phyloP scores from a whole-genome alignment of 2,797 vertebrate genomes.

The Acanthurus leucopareius region DNA sequence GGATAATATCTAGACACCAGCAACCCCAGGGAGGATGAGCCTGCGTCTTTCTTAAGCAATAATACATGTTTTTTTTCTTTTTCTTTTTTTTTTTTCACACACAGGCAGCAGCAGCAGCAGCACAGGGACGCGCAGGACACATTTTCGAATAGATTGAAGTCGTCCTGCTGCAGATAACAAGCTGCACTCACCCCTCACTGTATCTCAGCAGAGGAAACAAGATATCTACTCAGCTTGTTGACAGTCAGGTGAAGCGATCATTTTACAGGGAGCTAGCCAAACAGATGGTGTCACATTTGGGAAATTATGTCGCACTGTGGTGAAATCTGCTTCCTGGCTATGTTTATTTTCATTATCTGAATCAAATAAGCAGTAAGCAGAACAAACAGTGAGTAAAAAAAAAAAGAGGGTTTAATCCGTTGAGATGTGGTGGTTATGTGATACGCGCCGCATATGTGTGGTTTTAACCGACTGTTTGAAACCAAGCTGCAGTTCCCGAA shows the following conservation, averaged over 20 bases:
- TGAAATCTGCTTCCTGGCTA: constrained; percentile 39
- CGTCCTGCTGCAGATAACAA: constrained; percentile 63
- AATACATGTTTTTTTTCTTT: constrained; percentile 63
- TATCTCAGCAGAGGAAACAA: constrained; percentile 44
- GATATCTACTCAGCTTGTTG: constrained; percentile 49
- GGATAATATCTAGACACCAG: constrained; percentile 55
- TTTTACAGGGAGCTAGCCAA: constrained; percentile 48
- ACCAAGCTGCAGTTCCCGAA: neutral
- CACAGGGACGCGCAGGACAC: constrained; percentile 41
- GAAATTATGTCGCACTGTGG: constrained; percentile 42
- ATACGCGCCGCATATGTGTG: neutral
- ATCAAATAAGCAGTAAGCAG: constrained; percentile 39
- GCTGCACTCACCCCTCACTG: constrained; percentile 45
- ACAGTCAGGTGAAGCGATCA: constrained; percentile 61
- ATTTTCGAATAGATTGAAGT: constrained; percentile 42
- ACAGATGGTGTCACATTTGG: constrained; percentile 55
- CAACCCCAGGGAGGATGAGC: constrained; percentile 42
- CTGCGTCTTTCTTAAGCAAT: constrained; percentile 34
- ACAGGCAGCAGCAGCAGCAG: constrained; percentile 16
- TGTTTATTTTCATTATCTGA: constrained; percentile 48
- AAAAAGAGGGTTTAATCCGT: constrained; percentile 23
- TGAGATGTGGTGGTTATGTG: neutral
- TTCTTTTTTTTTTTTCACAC: no score
- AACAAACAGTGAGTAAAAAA: constrained; percentile 20
- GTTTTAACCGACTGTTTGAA: neutral